Base-by-base conservation (phyloP, 1,140 invertebrate genomes). In the Magallana ariakensis region DNA sequence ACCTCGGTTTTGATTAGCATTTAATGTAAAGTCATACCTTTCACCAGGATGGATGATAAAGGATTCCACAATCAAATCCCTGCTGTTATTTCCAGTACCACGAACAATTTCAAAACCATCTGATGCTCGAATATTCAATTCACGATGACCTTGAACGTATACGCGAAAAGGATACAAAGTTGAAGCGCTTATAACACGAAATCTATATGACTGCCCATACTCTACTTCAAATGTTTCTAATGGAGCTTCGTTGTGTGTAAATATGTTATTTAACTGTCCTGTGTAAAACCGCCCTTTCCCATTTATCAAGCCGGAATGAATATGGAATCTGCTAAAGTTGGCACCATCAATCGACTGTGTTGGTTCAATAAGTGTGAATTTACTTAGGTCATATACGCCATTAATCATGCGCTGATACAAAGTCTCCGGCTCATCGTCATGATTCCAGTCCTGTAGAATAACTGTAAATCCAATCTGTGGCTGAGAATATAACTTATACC, bases 11-110 rank as follows among this genome's bases (percentile, higher is more conserved):
- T 57, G 55, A 87, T 96, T 96, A 91, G 96, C 96, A 53, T 97
- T 96, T 57, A 96, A 95, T 5, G 98, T 95, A 91, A 98, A 97
- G 92, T 98, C 98, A 92, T 97, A 98, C 83, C 97, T 95, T 93
- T 98, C 98, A 0, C 98, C 98, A 0, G 93, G 92, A 83, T 90
- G 89, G 5, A 93, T 87, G 19, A 93, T 90, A n/a, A 94, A 85
- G 10, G 90, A 91, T 56, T 93, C 88, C 0, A 91, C 91, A 95
- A 96, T 95, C 83, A 97, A 94, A 0, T 97, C 96, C 91, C 97
- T 95, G 83, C 98, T 93, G 88, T 98, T 96, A 89, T 96, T 96
- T 46, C 97, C 97, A 0, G 22, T 33, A 5, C 62, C 66, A 26
- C 15, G 19, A 26, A 26, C 66, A 26, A 75, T 75, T 13, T 75